Evolutionary conservation across 2,888 invertebrate genomes (phyloP), one percentile per base, ranked within the genome.

Genomic region (Herminia tarsipennalis): DNA sequence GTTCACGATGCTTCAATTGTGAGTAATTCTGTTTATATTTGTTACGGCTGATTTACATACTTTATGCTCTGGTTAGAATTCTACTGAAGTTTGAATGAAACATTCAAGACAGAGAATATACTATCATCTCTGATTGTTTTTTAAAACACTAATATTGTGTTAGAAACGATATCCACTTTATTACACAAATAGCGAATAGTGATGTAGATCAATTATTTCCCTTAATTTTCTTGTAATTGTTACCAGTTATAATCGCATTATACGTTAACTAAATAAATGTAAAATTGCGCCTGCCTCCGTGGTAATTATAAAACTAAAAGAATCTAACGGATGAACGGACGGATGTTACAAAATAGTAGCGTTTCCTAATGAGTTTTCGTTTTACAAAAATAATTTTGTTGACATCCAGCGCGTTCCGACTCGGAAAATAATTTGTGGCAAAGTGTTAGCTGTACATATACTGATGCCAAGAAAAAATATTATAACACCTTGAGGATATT

Each of bases 341-440:
- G 61, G 62, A 63, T 63, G 64, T 62, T 63, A 46, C 64, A 59
- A 62, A 49, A 63, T 56, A 47, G 47, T 49, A 54, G 44, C 38
- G 43, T 41, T 59, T 53, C 53, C 43, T 56, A 63, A 63, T 58
- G 65, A 61, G 56, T 54, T n/a, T 25, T 33, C 24, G 45, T 35
- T 21, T 30, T 54, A 60, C 32, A 36, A 57, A 60, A 63, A 56
- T 63, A 59, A 48, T 63, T 43, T 42, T 48, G 25, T 36, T 27
- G 18, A 36, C 17, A 27, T 36, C 18, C 25, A 18, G 25, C 24
- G 36, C 27, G 12, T 36, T 36, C 36, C 16, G 16, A 28, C 20
- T 20, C 5, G 20, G 3, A 24, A 8, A 5, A 24, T n/a, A 3
- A 5, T n/a, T 9, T 24, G 3, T 5, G 4, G 17, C 9, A 5